Evolutionary conservation across 2,888 invertebrate species (phyloP).

Genomic region (Epirrhoe alternata): DNA sequence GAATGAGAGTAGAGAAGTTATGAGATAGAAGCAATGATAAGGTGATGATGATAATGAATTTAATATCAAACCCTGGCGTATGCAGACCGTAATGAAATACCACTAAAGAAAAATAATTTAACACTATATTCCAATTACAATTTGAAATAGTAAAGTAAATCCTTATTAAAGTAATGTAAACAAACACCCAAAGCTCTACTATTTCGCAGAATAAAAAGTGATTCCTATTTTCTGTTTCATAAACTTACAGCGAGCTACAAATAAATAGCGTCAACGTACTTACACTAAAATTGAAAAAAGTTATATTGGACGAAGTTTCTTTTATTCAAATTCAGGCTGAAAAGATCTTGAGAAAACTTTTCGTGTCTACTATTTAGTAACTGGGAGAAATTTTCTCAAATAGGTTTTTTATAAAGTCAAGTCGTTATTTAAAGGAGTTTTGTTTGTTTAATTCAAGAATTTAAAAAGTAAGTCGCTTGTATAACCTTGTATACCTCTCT

Average conservation of each 20-base stretch:
- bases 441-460: slow-evolving; percentile 26
- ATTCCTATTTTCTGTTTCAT: slow-evolving; percentile 45
- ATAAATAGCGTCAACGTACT: slow-evolving; percentile 44
- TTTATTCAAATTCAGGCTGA: slow-evolving; percentile 44
- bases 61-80: too few species aligned
- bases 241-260: slow-evolving; percentile 42
- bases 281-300: slow-evolving; percentile 48
- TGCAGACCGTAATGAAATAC: too few species aligned
- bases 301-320: slow-evolving; percentile 48
- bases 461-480: slow-evolving; percentile 18
- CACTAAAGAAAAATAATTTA: too few species aligned
- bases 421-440: slow-evolving; percentile 28
- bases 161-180: neutral
- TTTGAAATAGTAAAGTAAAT: neutral
- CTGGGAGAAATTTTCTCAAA: slow-evolving; percentile 35
- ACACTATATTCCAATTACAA: neutral
- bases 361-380: slow-evolving; percentile 33
- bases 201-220: slow-evolving; percentile 48
- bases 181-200: slow-evolving; percentile 1
- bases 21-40: too few species aligned
- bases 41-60: too few species aligned
- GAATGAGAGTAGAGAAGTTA: too few species aligned
- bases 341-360: slow-evolving; percentile 41
- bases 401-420: slow-evolving; percentile 35
- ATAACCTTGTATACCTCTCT: neutral